Base-by-base conservation (phyloP, 2,888 invertebrate genomes). In the Drosophila kambysellisi region DNA sequence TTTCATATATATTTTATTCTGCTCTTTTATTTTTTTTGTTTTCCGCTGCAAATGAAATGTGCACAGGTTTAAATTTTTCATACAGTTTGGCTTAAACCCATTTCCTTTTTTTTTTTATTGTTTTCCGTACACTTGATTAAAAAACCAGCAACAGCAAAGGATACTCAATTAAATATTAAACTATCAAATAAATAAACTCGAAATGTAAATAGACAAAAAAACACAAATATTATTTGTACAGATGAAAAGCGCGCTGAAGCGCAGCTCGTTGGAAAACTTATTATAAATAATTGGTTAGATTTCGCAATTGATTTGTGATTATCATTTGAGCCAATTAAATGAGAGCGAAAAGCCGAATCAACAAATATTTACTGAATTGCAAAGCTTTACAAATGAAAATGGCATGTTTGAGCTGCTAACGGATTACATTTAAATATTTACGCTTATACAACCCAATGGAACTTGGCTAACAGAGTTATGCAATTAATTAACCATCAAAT, bases 61-160 rank as follows among this genome's bases (percentile, higher is more conserved):
- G 82, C 63, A 64, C 65, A 74, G 66, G 65, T 80, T 83, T 83
- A 68, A 88, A 88, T 85, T 62, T 79, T 87, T 83, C 76, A 85
- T 83, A 43, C 59, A 71, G 68, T 79, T 76, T 72, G 56, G 48
- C 60, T 66, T 74, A 74, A 74, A 73, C 72, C 70, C 70, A 74
- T 73, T 85, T 71, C 54, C 59, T 61, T 41, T 58, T 29, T 58
- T 29, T 35, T 25, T 6, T 46, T 20, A 8, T 4, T 25, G 7
- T 8, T 25, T 46, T 46, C 52, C 30, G 9, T 29, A 17, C 67
- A 69, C 69, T 79, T 76, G 73, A 78, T 78, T 76, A 76, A 82
- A 79, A 72, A 72, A 59, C 35, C 69, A 66, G 32, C 33, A 37
- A 61, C 56, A 46, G 37, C n/a, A 37, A 59, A 71, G 66, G 59